A percentile compares a stretch with the other conserved stretches of the same genome.
Evolutionary conservation across 2,797 vertebrate genomes (phyloP).

Genomic region (Scomberomorus guttatus): DNA sequence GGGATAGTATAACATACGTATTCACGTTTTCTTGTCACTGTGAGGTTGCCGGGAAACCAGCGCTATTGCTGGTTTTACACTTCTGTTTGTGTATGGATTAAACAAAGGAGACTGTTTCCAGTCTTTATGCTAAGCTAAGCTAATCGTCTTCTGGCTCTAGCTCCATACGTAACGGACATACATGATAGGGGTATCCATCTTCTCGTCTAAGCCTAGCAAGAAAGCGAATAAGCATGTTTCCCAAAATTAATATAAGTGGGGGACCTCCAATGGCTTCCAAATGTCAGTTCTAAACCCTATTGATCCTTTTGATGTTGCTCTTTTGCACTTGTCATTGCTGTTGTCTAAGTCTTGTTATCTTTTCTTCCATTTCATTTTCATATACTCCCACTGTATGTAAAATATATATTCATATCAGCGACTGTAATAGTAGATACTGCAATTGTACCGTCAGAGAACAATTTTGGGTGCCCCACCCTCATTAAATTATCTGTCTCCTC

Average conservation of each 20-base stretch:
- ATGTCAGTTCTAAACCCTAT: not conserved
- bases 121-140: too few relatives aligned
- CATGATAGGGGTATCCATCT: too few relatives aligned
- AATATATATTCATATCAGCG: not conserved
- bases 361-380: not conserved
- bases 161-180: too few relatives aligned
- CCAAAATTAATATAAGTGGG: not conserved
- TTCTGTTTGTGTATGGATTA: not conserved
- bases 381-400: not conserved
- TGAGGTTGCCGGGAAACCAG: not conserved
- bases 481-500: conserved; percentile 9
- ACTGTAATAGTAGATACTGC: not conserved
- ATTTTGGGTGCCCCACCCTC: not conserved
- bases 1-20: not conserved
- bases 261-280: not conserved
- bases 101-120: not conserved
- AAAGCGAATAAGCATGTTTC: not conserved
- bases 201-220: not conserved
- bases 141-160: too few relatives aligned
- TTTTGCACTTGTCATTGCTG: not conserved
- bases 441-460: not conserved
- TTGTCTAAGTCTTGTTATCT: not conserved
- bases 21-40: not conserved
- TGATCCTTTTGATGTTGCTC: not conserved
- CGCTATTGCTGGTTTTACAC: not conserved